These are phyloP conservation scores for Drosophila insularis DNA, from an alignment of 1,140 invertebrate species.

Conservation along the genomic window DNA sequence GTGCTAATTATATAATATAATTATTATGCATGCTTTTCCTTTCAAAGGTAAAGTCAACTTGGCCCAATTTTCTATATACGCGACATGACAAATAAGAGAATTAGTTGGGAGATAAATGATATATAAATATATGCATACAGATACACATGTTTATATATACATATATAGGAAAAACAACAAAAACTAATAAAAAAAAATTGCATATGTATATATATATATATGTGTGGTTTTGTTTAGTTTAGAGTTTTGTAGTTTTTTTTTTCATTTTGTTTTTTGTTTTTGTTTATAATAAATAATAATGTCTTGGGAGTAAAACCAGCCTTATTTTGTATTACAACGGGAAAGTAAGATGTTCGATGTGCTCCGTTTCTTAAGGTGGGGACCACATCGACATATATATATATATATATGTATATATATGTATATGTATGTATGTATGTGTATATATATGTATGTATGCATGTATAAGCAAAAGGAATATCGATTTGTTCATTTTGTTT, in stretches of 20 bases:
- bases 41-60: neutral
- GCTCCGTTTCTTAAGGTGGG: conserved; percentile 11
- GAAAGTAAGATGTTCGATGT: conserved; percentile 71
- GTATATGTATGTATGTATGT: conserved; percentile 31
- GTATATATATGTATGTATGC: conserved; percentile 19
- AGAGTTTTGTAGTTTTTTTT: neutral
- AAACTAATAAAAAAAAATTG: conserved; percentile 8
- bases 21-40: conserved; percentile 21
- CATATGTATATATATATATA: conserved; percentile 1
- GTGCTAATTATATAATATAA: conserved; percentile 32
- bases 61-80: neutral
- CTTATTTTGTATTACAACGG: conserved; percentile 82
- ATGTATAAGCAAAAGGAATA: conserved; percentile 77
- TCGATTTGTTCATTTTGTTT: conserved; percentile 55
- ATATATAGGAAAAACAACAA: conserved; percentile 1
- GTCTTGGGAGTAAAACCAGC: conserved; percentile 82
- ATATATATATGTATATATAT: conserved; percentile 41
- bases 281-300: conserved; percentile 69
- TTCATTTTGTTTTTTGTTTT: neutral
- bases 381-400: conserved; percentile 24
- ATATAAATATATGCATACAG: no score
- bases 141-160: no score
- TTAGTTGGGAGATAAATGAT: neutral
- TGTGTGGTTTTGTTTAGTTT: conserved; percentile 3
- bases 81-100: conserved; percentile 1